A percentile compares a stretch with the other conserved stretches of the same genome.
phyloP scores from a whole-genome alignment of 37 sponge, comb jelly and placozoan genomes.

The Spongia lamella region DNA sequence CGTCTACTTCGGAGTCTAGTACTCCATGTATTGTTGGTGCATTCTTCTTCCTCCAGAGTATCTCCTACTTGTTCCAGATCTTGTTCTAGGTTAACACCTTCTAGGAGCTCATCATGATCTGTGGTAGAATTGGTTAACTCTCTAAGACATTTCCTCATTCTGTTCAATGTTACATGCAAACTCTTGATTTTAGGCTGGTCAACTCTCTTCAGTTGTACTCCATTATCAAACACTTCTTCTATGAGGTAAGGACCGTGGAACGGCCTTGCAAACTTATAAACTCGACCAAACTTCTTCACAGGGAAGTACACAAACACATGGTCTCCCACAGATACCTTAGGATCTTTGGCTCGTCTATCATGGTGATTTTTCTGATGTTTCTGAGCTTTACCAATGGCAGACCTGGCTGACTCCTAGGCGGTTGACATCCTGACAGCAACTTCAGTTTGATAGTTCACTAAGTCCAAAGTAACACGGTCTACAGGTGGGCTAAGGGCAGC shows the following conservation, averaged over 20 bases:
- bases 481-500: background rate
- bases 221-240: background rate
- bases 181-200: no score
- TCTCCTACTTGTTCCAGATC: no score
- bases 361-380: constrained; percentile 6
- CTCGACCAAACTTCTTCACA: constrained; percentile 1
- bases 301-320: constrained; percentile 33
- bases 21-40: no score
- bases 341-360: background rate
- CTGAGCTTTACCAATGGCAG: constrained; percentile 8
- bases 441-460: constrained; percentile 8
- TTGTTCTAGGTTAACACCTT: no score
- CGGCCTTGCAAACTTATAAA: constrained; percentile 21
- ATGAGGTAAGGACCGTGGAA: constrained; percentile 33
- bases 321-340: background rate
- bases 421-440: background rate
- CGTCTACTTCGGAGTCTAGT: no score
- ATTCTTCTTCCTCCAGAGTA: no score
- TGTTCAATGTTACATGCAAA: no score
- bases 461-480: background rate
- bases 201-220: background rate
- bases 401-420: constrained; percentile 21
- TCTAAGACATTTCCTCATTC: no score
- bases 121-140: no score
- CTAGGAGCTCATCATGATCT: no score